Evolutionary conservation across 1,140 invertebrate genomes (phyloP), one percentile per base, ranked within the genome.

Genomic region (Hycleus phaleratus): DNA sequence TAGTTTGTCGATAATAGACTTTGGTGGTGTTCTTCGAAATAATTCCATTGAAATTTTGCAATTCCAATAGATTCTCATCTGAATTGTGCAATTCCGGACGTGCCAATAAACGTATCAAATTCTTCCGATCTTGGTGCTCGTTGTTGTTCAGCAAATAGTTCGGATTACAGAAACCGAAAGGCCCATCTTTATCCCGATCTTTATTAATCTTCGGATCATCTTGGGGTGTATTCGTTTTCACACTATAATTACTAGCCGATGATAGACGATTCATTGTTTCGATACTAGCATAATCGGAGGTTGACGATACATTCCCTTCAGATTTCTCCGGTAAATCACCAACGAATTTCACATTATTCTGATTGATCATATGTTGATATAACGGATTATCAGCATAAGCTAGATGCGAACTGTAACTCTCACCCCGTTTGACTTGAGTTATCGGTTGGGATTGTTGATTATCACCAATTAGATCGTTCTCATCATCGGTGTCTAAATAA

Each of bases 211-310:
- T 18, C 18, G 18, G 18, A 2, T 18, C 62, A 59, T 77, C 71
- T 66, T 73, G 26, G 43, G 71, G 70, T 61, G 56, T 71, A 45
- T 67, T 70, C 5, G 68, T 71, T 47, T 72, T 74, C 60, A 64
- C 71, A 63, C 63, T 78, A 62, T 58, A 76, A 64, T 56, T 78
- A 63, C 82, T 81, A 68, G 66, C 79, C 56, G 70, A 83, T 59
- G 69, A 82, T 65, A 73, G 72, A 68, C 70, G 77, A 69, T 82
- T 82, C 2, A 84, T 74, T 0, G 82, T 81, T 68, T 86, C 87
- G 38, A 87, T 86, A 63, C 85, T 87, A 25, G 84, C 84, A 66
- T 90, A 90, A 66, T 88, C 87, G 0, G 86, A 88, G 0, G 86
- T 89, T 0, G 84, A 84, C 0, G 84, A 85, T 49, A 78, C 67